Evolutionary conservation across 2,113 vertebrate genomes (phyloP).

Genomic region (Macheiramphus alcinus): DNA sequence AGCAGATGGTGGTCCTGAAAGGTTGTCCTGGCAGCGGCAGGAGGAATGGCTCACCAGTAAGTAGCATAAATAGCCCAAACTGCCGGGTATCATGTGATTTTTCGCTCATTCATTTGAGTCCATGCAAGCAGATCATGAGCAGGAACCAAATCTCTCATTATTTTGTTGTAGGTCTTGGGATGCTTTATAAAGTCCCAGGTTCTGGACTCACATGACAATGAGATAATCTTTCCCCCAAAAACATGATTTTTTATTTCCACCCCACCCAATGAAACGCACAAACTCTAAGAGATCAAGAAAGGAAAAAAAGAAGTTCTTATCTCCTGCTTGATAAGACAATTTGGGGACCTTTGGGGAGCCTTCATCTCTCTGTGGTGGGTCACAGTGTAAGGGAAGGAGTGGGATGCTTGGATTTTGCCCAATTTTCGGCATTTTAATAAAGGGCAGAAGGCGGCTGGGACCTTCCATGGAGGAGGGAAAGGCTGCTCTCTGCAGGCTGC

Average conservation of each 20-base stretch:
- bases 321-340: neutral
- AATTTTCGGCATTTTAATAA: neutral
- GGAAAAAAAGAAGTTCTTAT: neutral
- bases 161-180: neutral
- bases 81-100: neutral
- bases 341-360: neutral
- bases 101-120: neutral
- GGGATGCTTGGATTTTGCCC: neutral
- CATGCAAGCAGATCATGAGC: no score
- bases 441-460: neutral
- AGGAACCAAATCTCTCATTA: neutral
- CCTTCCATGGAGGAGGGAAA: neutral
- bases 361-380: neutral
- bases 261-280: neutral
- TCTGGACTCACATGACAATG: neutral
- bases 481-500: neutral
- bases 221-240: neutral
- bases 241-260: neutral
- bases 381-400: fast-evolving
- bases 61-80: neutral
- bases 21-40: fast-evolving
- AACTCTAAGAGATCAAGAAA: neutral
- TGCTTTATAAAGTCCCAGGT: neutral
- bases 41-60: neutral
- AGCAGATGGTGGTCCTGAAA: no score